Conservation (phyloP, 2,888 invertebrate species). For the Pycnomerus fuliginosus region DNA sequence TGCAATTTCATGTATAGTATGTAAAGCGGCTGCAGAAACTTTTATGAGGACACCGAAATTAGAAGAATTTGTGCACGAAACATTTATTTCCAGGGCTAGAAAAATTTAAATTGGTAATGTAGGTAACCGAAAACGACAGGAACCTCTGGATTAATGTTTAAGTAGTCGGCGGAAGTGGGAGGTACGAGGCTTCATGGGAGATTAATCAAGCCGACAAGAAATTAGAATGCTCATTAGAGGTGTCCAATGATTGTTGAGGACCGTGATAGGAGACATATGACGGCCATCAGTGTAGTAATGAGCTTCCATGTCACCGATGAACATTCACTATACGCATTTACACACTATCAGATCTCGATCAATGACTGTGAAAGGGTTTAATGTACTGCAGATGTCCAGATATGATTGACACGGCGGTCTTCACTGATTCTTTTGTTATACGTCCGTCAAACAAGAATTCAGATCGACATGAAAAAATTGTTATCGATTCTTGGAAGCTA, state of each 20-base stretch:
- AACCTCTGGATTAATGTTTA: too few relatives aligned
- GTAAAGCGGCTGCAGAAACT: too few relatives aligned
- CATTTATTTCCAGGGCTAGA: too few relatives aligned
- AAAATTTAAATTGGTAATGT: too few relatives aligned
- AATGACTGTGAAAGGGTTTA: constrained; percentile 8
- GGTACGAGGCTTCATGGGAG: constrained; percentile 34
- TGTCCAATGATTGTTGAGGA: constrained; percentile 21
- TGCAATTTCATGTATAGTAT: too few relatives aligned
- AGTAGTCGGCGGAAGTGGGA: too few relatives aligned
- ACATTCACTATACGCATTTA: constrained; percentile 25
- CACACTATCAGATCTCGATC: constrained; percentile 26
- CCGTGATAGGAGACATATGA: constrained; percentile 28
- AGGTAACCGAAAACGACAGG: too few relatives aligned
- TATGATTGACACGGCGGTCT: not conserved
- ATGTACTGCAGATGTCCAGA: not conserved
- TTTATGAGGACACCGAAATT: too few relatives aligned
- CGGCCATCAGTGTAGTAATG: constrained; percentile 30
- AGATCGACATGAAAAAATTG: too few relatives aligned
- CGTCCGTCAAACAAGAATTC: too few relatives aligned
- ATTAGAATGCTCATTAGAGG: constrained; percentile 34
- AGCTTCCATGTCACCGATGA: constrained; percentile 30
- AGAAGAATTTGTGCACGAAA: too few relatives aligned
- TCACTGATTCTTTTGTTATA: constrained; percentile 1
- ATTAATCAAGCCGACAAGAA: constrained; percentile 37
- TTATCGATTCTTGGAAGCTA: too few relatives aligned